phyloP scores from a whole-genome alignment of 2,888 invertebrate genomes.

The Pilophorus perplexus region DNA sequence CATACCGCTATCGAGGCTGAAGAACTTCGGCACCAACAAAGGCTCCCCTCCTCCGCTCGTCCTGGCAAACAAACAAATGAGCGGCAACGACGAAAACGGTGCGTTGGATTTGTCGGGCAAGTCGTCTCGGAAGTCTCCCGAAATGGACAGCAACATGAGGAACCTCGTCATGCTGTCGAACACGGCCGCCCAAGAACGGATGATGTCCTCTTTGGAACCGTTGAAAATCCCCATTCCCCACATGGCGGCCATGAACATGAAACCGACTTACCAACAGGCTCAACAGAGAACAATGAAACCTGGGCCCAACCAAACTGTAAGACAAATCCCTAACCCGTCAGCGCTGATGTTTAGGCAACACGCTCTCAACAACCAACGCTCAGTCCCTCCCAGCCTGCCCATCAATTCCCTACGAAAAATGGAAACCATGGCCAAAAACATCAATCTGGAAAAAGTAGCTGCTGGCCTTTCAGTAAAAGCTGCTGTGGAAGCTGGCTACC shows the following conservation, averaged over 20 bases:
- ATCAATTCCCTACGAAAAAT: constrained; percentile 48
- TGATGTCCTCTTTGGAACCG: constrained; percentile 48
- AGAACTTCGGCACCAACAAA: constrained; percentile 50
- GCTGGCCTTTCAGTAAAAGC: constrained; percentile 50
- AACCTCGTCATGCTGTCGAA: constrained; percentile 59
- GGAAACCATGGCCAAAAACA: constrained; percentile 48
- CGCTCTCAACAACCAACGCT: constrained; percentile 48
- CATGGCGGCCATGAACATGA: constrained; percentile 26
- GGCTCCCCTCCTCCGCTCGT: constrained; percentile 40
- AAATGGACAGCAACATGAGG: constrained; percentile 51
- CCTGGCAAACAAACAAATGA: constrained; percentile 2
- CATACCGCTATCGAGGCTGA: constrained; percentile 54
- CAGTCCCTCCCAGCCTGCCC: constrained; percentile 47
- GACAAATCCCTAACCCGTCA: constrained; percentile 65
- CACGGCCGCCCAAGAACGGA: constrained; percentile 51
- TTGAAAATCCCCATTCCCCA: constrained; percentile 45
- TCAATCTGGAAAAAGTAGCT: constrained; percentile 50
- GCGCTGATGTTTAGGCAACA: constrained; percentile 59
- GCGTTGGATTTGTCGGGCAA: constrained; percentile 58
- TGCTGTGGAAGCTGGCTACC: constrained; percentile 44
- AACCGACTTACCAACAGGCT: constrained; percentile 11
- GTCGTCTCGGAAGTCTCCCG: constrained; percentile 50
- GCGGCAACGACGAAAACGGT: constrained; percentile 54
- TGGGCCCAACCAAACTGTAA: constrained; percentile 59
- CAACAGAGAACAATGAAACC: constrained; percentile 48